Evolutionary conservation across 2,113 vertebrate genomes (phyloP).

Genomic region (Ranitomeya imitator): DNA sequence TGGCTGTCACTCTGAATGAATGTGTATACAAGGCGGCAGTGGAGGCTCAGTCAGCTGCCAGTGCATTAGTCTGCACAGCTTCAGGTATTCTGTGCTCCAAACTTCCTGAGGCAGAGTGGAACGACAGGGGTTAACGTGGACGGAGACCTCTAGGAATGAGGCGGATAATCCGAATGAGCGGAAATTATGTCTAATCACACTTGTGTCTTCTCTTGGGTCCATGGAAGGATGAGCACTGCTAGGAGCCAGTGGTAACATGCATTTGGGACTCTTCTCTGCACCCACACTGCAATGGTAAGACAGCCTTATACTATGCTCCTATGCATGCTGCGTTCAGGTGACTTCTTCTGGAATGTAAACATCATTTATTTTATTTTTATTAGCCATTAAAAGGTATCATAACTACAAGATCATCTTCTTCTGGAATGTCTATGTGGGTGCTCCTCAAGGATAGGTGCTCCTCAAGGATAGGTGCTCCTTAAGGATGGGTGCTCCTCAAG

Average conservation of each 20-base stretch:
- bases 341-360: too few relatives aligned
- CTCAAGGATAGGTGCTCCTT: too few relatives aligned
- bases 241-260: conserved; percentile 58
- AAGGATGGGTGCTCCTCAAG: too few relatives aligned
- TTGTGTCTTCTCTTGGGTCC: neutral
- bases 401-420: too few relatives aligned
- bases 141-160: neutral
- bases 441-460: neutral
- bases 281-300: conserved; percentile 63
- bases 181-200: neutral
- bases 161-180: neutral
- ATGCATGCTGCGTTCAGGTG: neutral
- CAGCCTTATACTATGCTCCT: neutral
- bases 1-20: conserved; percentile 45
- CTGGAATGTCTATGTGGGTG: too few relatives aligned
- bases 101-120: neutral
- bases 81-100: conserved; percentile 37
- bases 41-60: conserved; percentile 33
- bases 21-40: conserved; percentile 55
- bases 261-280: conserved; percentile 56
- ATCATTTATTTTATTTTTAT: too few relatives aligned
- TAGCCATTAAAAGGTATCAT: too few relatives aligned
- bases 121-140: neutral
- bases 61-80: conserved; percentile 17
- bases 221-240: conserved; percentile 19